These are phyloP conservation scores for Rhinogobius similis DNA, from an alignment of 2,113 vertebrate species.

Conservation along the genomic window DNA sequence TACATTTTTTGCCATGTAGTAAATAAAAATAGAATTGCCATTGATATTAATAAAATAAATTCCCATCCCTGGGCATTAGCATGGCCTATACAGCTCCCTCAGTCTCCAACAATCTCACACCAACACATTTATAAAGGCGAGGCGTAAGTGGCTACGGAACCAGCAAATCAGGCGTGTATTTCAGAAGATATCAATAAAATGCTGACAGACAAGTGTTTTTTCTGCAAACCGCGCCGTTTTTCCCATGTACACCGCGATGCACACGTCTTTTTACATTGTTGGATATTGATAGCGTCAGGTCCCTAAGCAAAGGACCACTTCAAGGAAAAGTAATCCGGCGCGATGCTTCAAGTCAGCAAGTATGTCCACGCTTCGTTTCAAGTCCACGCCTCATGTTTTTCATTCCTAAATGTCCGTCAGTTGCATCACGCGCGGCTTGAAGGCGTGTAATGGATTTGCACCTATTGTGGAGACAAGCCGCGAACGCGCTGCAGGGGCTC, in stretches of 20 bases:
- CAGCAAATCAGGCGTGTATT: constrained; percentile 58
- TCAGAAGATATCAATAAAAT: constrained; percentile 22
- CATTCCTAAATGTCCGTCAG: constrained; percentile 7
- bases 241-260: background rate
- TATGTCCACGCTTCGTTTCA: constrained; percentile 13
- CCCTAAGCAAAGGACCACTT: constrained; percentile 27
- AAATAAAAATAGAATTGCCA: too few species aligned
- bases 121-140: background rate
- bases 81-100: too few species aligned
- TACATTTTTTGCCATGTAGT: too few species aligned
- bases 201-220: constrained; percentile 22
- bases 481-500: background rate
- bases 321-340: constrained; percentile 30
- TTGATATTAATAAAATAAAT: too few species aligned
- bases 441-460: constrained; percentile 2
- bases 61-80: too few species aligned
- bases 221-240: constrained; percentile 26
- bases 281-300: constrained; percentile 26
- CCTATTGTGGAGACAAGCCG: background rate
- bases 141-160: constrained; percentile 85
- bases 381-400: constrained; percentile 6
- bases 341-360: constrained; percentile 33
- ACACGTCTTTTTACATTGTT: constrained; percentile 16
- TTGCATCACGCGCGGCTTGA: constrained; percentile 13
- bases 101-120: too few species aligned